Evolutionary conservation across 2,113 vertebrate genomes (phyloP), one percentile per base, ranked within the genome.

Genomic region (Drymodes brunneopygia): DNA sequence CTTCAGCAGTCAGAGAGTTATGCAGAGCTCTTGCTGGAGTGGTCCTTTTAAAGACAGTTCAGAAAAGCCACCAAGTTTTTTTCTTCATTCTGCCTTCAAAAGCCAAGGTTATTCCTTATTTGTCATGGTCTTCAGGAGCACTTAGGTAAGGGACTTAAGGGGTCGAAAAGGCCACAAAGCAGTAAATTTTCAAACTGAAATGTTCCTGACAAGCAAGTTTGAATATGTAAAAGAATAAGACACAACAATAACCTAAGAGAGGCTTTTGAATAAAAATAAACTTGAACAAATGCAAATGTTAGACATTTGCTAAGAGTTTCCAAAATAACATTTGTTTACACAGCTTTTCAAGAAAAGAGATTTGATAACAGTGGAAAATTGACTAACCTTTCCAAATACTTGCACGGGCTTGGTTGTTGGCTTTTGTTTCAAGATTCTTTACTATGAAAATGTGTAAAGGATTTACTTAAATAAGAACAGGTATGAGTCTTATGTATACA

Each of bases 311-410:
- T 73, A 50, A 85, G n/a, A 81, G 74, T 88, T 92, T 90, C 75
- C 71, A 83, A 96, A 95, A 83, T 8, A 84, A 4, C 48, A 64
- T 64, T 92, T 86, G 51, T 94, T 96, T 92, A 88, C 65, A 78
- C 60, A 96, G 64, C 38, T 88, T 94, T 93, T 88, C 64, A 88
- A 92, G 70, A 87, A 84, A 91, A 87, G 29, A 50, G 29, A 93
- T 83, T 93, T 73, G 86, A 94, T 95, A 92, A 38, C 47, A 86
- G 45, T 77, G 86, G 64, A 94, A 96, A 14, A 1, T 67, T 60
- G 44, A 93, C 56, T 70, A 92, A 87, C 48, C 17, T 92, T 95
- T 80, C 79, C 66, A 95, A 95, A 94, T 58, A 51, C 50, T 91
- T 95, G 40, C 8, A 44, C 2, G 5, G n/a, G 10, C 17, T 92